These are phyloP conservation scores for Girardia tigrina DNA, from an alignment of 2,888 invertebrate genomes.

Conservation along the genomic window DNA sequence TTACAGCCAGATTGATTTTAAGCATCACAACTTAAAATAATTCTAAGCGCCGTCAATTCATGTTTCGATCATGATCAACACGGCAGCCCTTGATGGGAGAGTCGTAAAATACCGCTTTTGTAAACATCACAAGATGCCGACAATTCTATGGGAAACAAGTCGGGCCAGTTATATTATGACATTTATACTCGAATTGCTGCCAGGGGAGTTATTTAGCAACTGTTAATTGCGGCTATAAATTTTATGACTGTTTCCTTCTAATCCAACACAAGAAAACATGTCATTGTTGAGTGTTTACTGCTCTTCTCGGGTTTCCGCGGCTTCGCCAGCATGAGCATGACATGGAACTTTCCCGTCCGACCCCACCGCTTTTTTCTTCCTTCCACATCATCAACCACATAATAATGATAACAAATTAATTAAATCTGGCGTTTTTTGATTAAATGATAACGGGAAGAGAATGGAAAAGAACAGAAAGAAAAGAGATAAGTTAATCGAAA, in stretches of 20 bases:
- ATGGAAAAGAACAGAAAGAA: too few species aligned
- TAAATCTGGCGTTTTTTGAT: too few species aligned
- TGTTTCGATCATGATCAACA: slow-evolving; percentile 5
- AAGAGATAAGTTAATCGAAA: too few species aligned
- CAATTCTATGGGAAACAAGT: slow-evolving; percentile 23
- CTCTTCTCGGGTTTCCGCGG: not conserved
- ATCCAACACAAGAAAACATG: not conserved
- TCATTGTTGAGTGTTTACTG: slow-evolving; percentile 15
- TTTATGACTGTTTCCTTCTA: slow-evolving; percentile 20
- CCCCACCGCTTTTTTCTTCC: not conserved
- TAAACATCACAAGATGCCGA: slow-evolving; percentile 13
- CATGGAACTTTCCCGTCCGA: not conserved
- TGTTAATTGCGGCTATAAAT: slow-evolving; percentile 18
- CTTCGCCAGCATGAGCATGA: not conserved
- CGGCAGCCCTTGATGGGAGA: not conserved
- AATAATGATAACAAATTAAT: slow-evolving; percentile 14
- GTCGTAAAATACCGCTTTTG: slow-evolving; percentile 18
- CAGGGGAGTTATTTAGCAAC: slow-evolving; percentile 12
- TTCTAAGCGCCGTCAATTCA: slow-evolving; percentile 4
- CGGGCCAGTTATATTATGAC: slow-evolving; percentile 23
- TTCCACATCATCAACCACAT: not conserved
- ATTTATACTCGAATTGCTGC: slow-evolving; percentile 13
- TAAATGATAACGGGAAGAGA: too few species aligned
- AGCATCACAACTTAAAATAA: not conserved
- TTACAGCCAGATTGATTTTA: not conserved